Percentiles rank a stretch among this genome's conserved stretches.
Evolutionary conservation across 2,113 vertebrate species (phyloP).

Genomic region (Lophura nycthemera): DNA sequence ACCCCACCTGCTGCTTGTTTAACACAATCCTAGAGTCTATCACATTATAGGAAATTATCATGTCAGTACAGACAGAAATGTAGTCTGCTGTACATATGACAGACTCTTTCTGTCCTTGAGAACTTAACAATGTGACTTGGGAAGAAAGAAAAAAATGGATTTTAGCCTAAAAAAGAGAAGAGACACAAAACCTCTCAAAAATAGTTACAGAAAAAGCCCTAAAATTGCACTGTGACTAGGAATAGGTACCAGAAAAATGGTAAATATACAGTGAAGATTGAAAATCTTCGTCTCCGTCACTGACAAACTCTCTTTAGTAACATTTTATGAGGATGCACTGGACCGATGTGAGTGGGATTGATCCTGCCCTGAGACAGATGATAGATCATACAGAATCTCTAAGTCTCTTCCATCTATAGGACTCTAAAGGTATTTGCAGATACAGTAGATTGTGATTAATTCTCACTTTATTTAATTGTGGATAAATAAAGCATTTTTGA

Average conservation of each 20-base stretch:
- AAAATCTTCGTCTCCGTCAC: neutral
- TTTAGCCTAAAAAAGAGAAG: neutral
- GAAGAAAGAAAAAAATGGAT: neutral
- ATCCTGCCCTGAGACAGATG: neutral
- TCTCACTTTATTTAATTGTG: constrained; percentile 9
- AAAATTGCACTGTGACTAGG: neutral
- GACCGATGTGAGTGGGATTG: neutral
- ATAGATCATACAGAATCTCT: rapidly evolving
- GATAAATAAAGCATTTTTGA: constrained; percentile 11
- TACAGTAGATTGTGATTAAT: neutral
- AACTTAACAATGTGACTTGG: neutral
- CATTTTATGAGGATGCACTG: neutral
- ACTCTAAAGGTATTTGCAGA: neutral
- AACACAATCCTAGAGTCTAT: neutral
- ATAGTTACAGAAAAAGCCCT: neutral
- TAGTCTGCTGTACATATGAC: neutral
- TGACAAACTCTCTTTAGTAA: neutral
- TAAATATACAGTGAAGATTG: neutral
- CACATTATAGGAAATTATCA: neutral
- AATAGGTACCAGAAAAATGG: too few relatives aligned
- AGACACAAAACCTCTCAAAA: neutral
- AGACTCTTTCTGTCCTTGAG: neutral
- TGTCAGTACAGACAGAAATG: neutral
- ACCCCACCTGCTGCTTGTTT: neutral
- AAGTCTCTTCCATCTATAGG: neutral